Conservation (phyloP, 1,140 invertebrate species). For the Globodera rostochiensis region DNA sequence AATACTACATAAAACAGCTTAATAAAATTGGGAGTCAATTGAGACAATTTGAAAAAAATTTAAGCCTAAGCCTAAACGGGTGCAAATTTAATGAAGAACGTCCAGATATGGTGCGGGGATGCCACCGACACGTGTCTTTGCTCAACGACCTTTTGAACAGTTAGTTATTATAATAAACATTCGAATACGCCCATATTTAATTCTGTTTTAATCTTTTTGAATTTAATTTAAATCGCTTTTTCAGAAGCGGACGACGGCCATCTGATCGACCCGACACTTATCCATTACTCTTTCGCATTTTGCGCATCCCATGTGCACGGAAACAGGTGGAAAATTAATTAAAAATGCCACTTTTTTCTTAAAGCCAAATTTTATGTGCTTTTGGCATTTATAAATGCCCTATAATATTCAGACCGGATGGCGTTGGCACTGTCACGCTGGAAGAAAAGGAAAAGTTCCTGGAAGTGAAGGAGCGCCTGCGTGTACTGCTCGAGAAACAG, state of each 20-base stretch:
- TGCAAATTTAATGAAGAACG: neutral
- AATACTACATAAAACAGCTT: too few relatives aligned
- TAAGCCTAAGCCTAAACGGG: neutral
- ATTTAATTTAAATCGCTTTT: neutral
- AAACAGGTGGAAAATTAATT: constrained; percentile 33
- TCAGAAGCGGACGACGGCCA: constrained; percentile 83
- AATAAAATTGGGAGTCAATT: too few relatives aligned
- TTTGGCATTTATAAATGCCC: neutral
- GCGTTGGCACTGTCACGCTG: constrained; percentile 92
- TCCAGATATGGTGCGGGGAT: constrained; percentile 86
- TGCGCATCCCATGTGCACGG: constrained; percentile 98
- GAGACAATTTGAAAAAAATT: too few relatives aligned
- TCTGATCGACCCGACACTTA: constrained; percentile 95
- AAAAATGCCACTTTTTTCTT: neutral
- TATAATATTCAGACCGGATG: constrained; percentile 79
- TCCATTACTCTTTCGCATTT: constrained; percentile 98
- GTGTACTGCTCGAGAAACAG: constrained; percentile 90
- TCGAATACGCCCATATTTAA: too few relatives aligned
- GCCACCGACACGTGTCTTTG: constrained; percentile 92
- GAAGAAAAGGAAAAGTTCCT: constrained; percentile 98
- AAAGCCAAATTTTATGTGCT: neutral
- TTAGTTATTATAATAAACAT: neutral
- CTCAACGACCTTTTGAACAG: constrained; percentile 88
- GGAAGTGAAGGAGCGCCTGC: constrained; percentile 90
- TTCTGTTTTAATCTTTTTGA: neutral